Evolutionary conservation across 2,113 vertebrate species (phyloP).

Genomic region (Anolis sagrei): DNA sequence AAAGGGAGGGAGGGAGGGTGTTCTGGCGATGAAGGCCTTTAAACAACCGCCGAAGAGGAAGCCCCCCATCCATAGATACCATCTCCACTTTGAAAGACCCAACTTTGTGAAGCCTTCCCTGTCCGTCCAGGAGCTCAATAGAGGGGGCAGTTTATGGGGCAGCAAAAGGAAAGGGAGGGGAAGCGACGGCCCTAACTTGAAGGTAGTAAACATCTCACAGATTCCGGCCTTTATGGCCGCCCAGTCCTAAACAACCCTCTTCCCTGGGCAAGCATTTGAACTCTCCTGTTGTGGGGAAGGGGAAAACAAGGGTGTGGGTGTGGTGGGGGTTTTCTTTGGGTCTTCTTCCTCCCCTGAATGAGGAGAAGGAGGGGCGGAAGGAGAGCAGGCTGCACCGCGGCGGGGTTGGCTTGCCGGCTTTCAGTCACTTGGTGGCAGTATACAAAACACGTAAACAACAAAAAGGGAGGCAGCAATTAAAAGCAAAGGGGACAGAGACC

Average conservation of each 20-base stretch:
- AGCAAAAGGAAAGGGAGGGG: background rate
- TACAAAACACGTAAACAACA: conserved; percentile 78
- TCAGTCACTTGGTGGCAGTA: conserved; percentile 82
- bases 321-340: background rate
- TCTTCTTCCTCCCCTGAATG: background rate
- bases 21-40: background rate
- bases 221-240: conserved; percentile 22
- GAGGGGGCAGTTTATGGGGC: background rate
- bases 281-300: background rate
- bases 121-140: background rate
- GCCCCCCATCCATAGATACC: background rate
- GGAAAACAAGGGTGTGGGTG: no score
- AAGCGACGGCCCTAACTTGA: background rate
- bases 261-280: background rate
- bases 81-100: conserved; percentile 27
- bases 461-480: no score
- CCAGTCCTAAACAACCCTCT: background rate
- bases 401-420: conserved; percentile 69
- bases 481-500: background rate
- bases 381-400: conserved; percentile 3
- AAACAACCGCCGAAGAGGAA: background rate
- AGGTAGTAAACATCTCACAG: background rate
- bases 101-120: conserved; percentile 18
- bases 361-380: background rate
- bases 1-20: accelerated